These are phyloP conservation scores for Aphaenogaster ashmeadi DNA, from an alignment of 1,140 invertebrate genomes.

Conservation along the genomic window DNA sequence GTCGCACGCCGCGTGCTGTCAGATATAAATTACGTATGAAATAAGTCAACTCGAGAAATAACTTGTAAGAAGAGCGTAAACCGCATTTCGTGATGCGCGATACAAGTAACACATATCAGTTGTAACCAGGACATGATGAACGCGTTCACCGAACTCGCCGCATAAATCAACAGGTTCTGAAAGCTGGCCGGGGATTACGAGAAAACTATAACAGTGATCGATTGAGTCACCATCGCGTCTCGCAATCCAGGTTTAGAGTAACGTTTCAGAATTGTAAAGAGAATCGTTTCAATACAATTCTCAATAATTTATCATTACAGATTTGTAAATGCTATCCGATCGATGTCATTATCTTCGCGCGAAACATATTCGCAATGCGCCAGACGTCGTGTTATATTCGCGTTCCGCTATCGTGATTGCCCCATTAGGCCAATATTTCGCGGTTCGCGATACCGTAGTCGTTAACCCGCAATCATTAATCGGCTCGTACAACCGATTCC, in stretches of 20 bases:
- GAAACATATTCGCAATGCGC: neutral
- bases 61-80: neutral
- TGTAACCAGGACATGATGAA: neutral
- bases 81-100: neutral
- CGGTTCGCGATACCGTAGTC: slow-evolving; percentile 47
- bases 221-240: neutral
- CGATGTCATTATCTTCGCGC: neutral
- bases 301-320: neutral
- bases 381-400: neutral
- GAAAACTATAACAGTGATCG: slow-evolving; percentile 15
- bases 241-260: neutral
- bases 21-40: neutral
- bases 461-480: slow-evolving; percentile 70
- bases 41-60: slow-evolving; percentile 4
- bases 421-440: slow-evolving; percentile 39
- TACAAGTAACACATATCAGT: slow-evolving; percentile 18
- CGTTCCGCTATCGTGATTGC: slow-evolving; percentile 22
- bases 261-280: neutral
- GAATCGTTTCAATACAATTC: neutral
- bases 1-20: neutral
- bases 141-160: slow-evolving; percentile 17
- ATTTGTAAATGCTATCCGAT: neutral
- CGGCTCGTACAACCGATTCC: slow-evolving; percentile 57
- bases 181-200: neutral
- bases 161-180: slow-evolving; percentile 35